phyloP scores from a whole-genome alignment of 2,888 invertebrate genomes.

The Mythimna ferrago region DNA sequence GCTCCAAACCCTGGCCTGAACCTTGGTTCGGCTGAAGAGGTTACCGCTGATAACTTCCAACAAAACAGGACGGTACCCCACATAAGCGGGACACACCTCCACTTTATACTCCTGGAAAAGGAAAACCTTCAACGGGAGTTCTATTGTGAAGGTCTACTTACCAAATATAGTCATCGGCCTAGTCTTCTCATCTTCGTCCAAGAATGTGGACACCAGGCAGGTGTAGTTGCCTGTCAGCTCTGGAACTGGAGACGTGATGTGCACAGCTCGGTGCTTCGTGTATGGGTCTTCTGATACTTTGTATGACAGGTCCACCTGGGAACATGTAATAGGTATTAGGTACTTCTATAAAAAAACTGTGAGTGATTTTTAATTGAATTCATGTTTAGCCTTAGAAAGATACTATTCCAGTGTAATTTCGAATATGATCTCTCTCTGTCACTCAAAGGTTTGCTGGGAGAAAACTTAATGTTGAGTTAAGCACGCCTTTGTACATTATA shows the following conservation, averaged over 20 bases:
- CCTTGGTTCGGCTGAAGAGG: too few relatives aligned
- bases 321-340: not conserved
- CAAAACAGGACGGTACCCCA: too few relatives aligned
- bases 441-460: too few relatives aligned
- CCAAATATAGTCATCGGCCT: constrained; percentile 93
- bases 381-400: not conserved
- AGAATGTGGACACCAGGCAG: constrained; percentile 93
- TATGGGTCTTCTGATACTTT: constrained; percentile 92
- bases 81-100: too few relatives aligned
- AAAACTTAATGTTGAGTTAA: too few relatives aligned
- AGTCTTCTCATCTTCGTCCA: constrained; percentile 92
- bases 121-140: too few relatives aligned
- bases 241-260: constrained; percentile 92
- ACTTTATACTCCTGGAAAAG: too few relatives aligned
- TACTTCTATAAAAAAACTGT: not conserved
- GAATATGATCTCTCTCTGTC: too few relatives aligned
- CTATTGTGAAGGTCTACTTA: constrained; percentile 73
- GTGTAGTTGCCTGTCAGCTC: constrained; percentile 94
- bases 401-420: too few relatives aligned
- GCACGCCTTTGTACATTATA: too few relatives aligned
- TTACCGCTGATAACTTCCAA: too few relatives aligned
- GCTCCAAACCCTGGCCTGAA: too few relatives aligned
- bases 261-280: constrained; percentile 93
- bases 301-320: constrained; percentile 91
- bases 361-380: not conserved